Evolutionary conservation across 2,888 invertebrate species (phyloP), one percentile per base, ranked within the genome.

Genomic region (Metacarcinus magister): DNA sequence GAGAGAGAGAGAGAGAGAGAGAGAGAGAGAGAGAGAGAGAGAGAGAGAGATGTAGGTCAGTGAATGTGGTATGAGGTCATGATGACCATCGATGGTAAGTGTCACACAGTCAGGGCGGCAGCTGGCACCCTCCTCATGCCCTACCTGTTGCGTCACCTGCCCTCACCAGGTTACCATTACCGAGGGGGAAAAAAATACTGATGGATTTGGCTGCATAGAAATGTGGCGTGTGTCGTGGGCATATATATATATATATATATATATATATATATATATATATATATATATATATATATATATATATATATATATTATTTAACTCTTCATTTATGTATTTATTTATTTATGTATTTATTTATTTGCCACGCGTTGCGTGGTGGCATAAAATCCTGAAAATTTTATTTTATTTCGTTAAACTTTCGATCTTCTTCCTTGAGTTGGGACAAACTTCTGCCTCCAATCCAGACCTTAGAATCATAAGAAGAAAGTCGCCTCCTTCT

Each of bases 231-330:
- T 23, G 54, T 54, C 16, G 16, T 39, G 16, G 54, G 48, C 46
- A 60, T 67, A 93, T 67, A 67, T 93, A 32, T 93, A 93, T 48
- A 92, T 92, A 92, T 48, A 46, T 48, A 92, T 92, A 92, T 39
- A 92, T 92, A 92, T 92, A 43, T 92, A 92, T 43, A 92, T 92
- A 92, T 92, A 92, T 92, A 92, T 92, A 43, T 92, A 92, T 92
- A 92, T 92, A 92, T 92, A 92, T 92, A 92, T 92, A 92, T 92
- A 92, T 92, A 92, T 92, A 92, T 92, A 92, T 92, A 92, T 92
- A 92, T 92, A 92, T 92, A 92, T 92, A 92, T 92, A 54, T 92
- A 48, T 16, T 92, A 43, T 48, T 32, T 92, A 39, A 1, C 39
- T 54, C 19, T 19, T 2, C 2, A 54, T 54, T 54, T 19, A 54